Conservation (phyloP, 64 coral and sea anemone genomes). For the Actinia equina region DNA sequence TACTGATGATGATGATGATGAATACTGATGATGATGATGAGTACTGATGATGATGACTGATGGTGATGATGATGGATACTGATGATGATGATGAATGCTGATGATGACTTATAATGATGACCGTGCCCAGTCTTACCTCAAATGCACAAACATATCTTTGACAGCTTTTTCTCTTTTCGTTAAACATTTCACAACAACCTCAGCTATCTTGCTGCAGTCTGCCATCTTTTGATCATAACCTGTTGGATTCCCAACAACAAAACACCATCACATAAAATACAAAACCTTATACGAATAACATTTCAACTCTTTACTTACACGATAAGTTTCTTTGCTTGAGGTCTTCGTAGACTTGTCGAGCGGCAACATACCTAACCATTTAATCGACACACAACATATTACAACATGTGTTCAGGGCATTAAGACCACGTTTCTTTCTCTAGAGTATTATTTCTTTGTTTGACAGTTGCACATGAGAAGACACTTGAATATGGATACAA, state of each 20-base stretch:
- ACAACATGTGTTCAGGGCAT: not conserved
- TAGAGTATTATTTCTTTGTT: too few species aligned
- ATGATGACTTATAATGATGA: not conserved
- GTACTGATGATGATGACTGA: too few species aligned
- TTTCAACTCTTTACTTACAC: not conserved
- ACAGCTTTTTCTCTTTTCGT: constrained; percentile 45
- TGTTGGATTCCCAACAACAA: not conserved
- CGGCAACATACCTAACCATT: not conserved
- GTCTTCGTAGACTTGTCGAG: not conserved
- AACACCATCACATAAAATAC: not conserved
- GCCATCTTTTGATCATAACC: constrained; percentile 22
- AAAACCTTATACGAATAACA: not conserved
- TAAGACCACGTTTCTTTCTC: too few species aligned
- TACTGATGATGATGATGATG: too few species aligned
- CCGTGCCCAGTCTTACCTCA: constrained; percentile 9
- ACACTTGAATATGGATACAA: too few species aligned
- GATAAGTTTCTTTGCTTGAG: constrained; percentile 1
- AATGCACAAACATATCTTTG: constrained; percentile 36
- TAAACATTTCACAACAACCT: constrained; percentile 30
- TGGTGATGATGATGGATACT: too few species aligned
- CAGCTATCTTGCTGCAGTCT: constrained; percentile 40
- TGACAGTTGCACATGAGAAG: too few species aligned
- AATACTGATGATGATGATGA: not conserved
- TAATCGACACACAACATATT: not conserved
- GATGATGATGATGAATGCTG: too few species aligned